Base-by-base conservation (phyloP, 2,888 invertebrate species). In the Drosophila flavopinicola region DNA sequence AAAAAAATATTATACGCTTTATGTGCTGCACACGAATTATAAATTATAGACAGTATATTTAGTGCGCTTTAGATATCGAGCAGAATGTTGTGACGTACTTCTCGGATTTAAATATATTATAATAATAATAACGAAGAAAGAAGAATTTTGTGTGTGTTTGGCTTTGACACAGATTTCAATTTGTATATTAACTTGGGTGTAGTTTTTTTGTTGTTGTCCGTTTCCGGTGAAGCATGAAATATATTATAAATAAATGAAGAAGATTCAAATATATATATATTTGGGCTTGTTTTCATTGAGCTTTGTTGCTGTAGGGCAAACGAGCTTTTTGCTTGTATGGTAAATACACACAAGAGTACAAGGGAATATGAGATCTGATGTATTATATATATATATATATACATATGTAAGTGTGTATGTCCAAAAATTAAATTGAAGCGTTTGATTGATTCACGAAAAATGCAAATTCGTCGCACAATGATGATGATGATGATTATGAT, bases 401-500 rank as follows among this genome's bases (percentile, higher is more conserved):
- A n/a, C n/a, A n/a, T 29, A 11, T 30, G 35, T 51, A 51, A 57
- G 29, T 45, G 17, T 61, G 30, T 65, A 39, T 70, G 58, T 68
- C 39, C 51, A 73, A 73, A 42, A 53, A n/a, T 66, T 30, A 56
- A 39, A 63, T 68, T 49, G 44, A 72, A 78, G 54, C 56, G 61
- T 54, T 83, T 83, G 83, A 83, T 83, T 83, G 85, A 85, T 83
- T 83, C 53, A 78, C 49, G 63, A 85, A 85, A 85, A 83, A 83
- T 83, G 83, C 83, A 83, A 78, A 78, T 78, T 63, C 35, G 56
- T 51, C 45, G 45, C 56, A 47, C 38, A 29, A 33, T 56, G 33
- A 61, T 73, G 37, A 60, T 44, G 23, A 23, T 27, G 15, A 10
- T 41, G 54, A 41, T 54, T 41, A 39, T 41, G 54, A 35, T 33